phyloP scores from a whole-genome alignment of 2,888 invertebrate species.

The Theristus sp. region DNA sequence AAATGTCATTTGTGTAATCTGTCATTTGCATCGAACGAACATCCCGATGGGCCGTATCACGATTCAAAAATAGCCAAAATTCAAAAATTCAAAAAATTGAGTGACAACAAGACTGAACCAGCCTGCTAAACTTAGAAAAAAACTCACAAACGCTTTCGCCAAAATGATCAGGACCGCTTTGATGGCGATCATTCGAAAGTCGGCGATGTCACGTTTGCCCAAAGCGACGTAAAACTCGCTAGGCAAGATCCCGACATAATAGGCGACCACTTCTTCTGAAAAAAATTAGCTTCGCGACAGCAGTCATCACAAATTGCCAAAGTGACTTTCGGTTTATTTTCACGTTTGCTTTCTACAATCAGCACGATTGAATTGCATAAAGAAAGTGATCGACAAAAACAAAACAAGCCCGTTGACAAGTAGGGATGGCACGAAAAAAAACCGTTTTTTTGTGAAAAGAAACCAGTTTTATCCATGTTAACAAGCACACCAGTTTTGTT shows the following conservation, averaged over 20 bases:
- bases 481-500: no score
- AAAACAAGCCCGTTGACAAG: no score
- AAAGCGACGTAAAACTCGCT: slow-evolving; percentile 39
- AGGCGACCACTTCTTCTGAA: slow-evolving; percentile 39
- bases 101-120: slow-evolving; percentile 23
- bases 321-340: not conserved
- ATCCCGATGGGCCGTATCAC: no score
- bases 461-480: no score
- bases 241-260: slow-evolving; percentile 39
- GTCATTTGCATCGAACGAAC: no score
- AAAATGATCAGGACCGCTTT: slow-evolving; percentile 23
- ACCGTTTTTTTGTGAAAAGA: no score
- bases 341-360: not conserved
- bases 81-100: slow-evolving; percentile 14
- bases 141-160: slow-evolving; percentile 12
- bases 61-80: slow-evolving; percentile 21
- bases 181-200: slow-evolving; percentile 29
- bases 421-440: no score
- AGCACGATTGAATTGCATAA: not conserved
- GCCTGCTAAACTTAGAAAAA: slow-evolving; percentile 2
- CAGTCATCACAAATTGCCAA: not conserved
- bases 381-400: no score
- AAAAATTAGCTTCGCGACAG: not conserved
- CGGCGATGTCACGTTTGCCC: slow-evolving; percentile 32
- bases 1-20: no score